phyloP scores from a whole-genome alignment of 1,140 invertebrate species.

The Subanguina moxae region DNA sequence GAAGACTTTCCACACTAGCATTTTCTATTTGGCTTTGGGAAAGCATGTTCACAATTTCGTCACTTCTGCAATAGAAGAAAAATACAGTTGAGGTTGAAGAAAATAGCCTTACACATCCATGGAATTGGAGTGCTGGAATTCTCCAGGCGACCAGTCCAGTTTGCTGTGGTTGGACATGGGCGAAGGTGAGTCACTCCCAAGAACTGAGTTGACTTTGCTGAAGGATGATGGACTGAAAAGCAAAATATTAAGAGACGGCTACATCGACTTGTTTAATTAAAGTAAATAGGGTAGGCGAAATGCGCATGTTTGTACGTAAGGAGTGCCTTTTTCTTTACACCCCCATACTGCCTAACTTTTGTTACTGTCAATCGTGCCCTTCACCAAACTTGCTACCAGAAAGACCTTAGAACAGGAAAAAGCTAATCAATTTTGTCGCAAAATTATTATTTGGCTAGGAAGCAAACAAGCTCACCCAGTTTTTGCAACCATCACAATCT shows the following conservation, averaged over 20 bases:
- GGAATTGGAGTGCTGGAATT: constrained; percentile 44
- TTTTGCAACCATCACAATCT: constrained; percentile 59
- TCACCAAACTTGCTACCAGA: too few species aligned
- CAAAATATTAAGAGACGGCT: too few species aligned
- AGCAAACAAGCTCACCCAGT: constrained; percentile 39
- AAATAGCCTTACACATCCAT: constrained; percentile 55
- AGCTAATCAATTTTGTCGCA: too few species aligned
- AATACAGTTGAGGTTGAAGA: background rate
- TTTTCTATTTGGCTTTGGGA: constrained; percentile 41
- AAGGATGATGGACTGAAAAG: constrained; percentile 17
- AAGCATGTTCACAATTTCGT: constrained; percentile 46
- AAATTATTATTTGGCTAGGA: too few species aligned
- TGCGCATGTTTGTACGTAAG: too few species aligned
- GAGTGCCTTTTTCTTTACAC: too few species aligned
- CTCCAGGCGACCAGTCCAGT: constrained; percentile 56
- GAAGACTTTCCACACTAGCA: constrained; percentile 54
- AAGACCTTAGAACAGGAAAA: too few species aligned
- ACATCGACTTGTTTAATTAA: too few species aligned
- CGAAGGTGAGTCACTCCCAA: constrained; percentile 54
- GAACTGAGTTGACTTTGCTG: constrained; percentile 43
- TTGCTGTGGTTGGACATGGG: constrained; percentile 55
- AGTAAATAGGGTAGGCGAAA: too few species aligned
- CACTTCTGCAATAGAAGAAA: constrained; percentile 38
- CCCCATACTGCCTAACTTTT: too few species aligned
- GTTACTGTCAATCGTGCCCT: too few species aligned